Base-by-base conservation (phyloP, 2,797 vertebrate genomes). In the Calcarius lapponicus region DNA sequence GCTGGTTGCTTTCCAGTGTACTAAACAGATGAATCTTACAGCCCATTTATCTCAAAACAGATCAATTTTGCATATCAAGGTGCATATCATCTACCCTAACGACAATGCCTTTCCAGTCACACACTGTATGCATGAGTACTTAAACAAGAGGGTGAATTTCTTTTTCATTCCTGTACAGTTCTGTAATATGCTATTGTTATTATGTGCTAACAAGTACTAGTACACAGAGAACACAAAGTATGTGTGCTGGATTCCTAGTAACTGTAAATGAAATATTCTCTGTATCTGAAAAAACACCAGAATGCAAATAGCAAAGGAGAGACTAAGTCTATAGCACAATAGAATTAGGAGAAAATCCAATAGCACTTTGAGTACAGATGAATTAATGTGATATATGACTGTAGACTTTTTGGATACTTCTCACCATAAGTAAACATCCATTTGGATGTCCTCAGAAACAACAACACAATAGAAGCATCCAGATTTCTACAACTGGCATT, bases 401-500 rank as follows among this genome's bases (percentile, higher is more conserved):
- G 26, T 24, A 60, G 24, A 47, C 18, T 66, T 64, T 70, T 84
- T 88, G 67, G 40, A 64, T 70, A 43, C 36, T 85, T 16, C 11
- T 81, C 34, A 74, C 12, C 25, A 22, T 38, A 34, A 81, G 51
- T 70, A 94, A 92, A 86, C 34, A 88, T 45, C n/a, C 32, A 50
- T 66, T 82, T 73, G 26, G 40, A 85, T 71, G 28, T 79, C 38
- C 60, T 95, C 70, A 92, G 92, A 85, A 95, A 88, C 40, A 91
- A 48, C 50, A 82, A 67, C 25, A 58, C 43, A 60, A 12, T 43
- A 64, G 62, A 88, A 85, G 57, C 28, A 91, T 87, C 56, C 78
- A 92, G 74, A 71, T 75, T 73, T 86, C 47, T 87, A 78, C 42
- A 91, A 92, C 71, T 87, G 74, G 40, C 50, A 82, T 92, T 96